Evolutionary conservation across 2,888 invertebrate species (phyloP), one percentile per base, ranked within the genome.

Genomic region (Druceiella hillmani): DNA sequence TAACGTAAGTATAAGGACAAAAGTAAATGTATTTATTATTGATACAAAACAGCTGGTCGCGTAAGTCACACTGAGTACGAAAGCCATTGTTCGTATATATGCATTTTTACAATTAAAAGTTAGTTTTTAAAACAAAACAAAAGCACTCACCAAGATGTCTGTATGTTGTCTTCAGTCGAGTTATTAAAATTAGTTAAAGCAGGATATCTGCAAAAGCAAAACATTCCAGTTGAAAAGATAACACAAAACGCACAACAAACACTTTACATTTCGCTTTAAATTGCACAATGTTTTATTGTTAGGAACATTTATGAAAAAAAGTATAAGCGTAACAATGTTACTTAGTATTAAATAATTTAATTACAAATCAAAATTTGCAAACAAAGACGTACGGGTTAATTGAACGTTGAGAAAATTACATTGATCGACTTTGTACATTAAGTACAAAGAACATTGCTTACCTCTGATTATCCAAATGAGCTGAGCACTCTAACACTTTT

Each of bases 401-500:
- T 44, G 41, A 46, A 38, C 31, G 32, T 15, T 35, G 27, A 38
- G 15, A 12, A 20, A 39, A 47, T 40, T 39, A 41, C 45, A 45
- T 43, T 44, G 47, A 45, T 47, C 45, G n/a, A n/a, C n/a, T n/a
- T n/a, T n/a, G n/a, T n/a, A n/a, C n/a, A n/a, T n/a, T n/a, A n/a
- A n/a, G n/a, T n/a, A n/a, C n/a, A n/a, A n/a, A n/a, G n/a, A 29
- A 13, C 13, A 4, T 16, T 41, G 52, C 61, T 66, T 44, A 68
- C 70, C 68, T 64, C 50, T 69, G 41, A 15, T 38, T 36, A n/a
- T n/a, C n/a, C n/a, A n/a, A n/a, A 12, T 44, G 70, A 37, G 68
- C 71, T 40, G 78, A 76, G 57, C 79, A 83, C 68, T 89, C 89
- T 40, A 92, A 75, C 50, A 97, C 87, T 74, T 95, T 95, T 67